Conservation (phyloP, 2,113 vertebrate genomes). For the Catharus minimus region DNA sequence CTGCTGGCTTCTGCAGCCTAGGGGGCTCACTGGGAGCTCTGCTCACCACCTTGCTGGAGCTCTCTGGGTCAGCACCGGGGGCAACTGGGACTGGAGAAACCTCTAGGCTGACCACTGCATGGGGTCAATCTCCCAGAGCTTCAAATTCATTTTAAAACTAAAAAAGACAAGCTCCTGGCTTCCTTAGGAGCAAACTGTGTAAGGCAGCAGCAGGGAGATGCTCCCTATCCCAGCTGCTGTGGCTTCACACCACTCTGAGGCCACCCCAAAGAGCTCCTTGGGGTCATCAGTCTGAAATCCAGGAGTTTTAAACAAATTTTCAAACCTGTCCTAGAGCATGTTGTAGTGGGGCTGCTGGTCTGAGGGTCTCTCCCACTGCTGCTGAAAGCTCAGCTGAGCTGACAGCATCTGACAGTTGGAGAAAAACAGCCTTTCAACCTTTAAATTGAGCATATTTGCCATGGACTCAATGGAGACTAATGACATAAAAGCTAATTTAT, state of each 20-base stretch:
- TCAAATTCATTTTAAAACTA: not conserved
- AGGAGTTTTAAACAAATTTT: not conserved
- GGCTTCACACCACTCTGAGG: not conserved
- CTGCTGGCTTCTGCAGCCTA: not conserved
- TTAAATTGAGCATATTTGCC: constrained; percentile 5
- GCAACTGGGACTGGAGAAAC: not conserved
- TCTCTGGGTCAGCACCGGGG: not conserved
- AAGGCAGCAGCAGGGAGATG: too few relatives aligned
- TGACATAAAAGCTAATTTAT: not conserved
- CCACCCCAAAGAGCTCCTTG: not conserved
- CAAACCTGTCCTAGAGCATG: not conserved
- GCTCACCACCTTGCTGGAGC: not conserved
- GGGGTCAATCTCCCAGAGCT: not conserved
- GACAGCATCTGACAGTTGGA: not conserved
- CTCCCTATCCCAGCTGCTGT: not conserved
- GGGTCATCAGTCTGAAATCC: not conserved
- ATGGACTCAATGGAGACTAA: not conserved
- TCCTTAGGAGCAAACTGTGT: not conserved
- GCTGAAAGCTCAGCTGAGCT: not conserved
- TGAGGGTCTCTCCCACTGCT: not conserved
- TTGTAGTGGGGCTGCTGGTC: not conserved
- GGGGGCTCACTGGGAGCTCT: not conserved
- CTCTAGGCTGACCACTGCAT: too few relatives aligned
- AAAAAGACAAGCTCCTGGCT: not conserved
- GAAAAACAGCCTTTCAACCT: not conserved